Evolutionary conservation across 2,113 vertebrate genomes (phyloP), one percentile per base, ranked within the genome.

Genomic region (Hucho hucho): DNA sequence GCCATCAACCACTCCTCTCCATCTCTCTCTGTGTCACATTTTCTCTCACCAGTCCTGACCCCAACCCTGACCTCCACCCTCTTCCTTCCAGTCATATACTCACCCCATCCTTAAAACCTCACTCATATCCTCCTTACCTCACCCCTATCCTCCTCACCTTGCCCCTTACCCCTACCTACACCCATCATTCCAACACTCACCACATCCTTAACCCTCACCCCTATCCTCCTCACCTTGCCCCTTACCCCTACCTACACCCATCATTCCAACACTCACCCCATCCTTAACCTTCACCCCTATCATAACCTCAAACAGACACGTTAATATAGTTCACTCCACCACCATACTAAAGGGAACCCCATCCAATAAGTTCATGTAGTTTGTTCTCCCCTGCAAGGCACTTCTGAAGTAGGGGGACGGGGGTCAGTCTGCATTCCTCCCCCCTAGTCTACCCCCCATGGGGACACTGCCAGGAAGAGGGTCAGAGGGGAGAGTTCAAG

Each of bases 401-500:
- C 47, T 24, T 64, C 63, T 64, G 13, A 12, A 67, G 65, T 2
- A 32, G 29, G 28, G 18, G 29, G 6, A 18, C 7, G 64, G 16
- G 64, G 28, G 26, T 18, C 28, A 6, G 29, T 37, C 13, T 37
- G 26, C 14, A 26, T 67, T 2, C 28, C 29, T n/a, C 3, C 29
- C 14, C 65, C 65, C 3, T 16, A 53, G 16, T 53, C 47, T 13
- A 53, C 47, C 14, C 49, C 16, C 59, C 11, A 9, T 63, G 59
- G 59, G 59, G 20, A 25, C 6, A 20, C 49, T 53, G 49, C 13
- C 49, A 53, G 14, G 49, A 53, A 53, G 16, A 53, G 69, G 22
- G 75, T 61, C 70, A 67, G 58, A 70, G 78, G 79, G 70, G 13
- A 73, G 3, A 68, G 79, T 74, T 71, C 59, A 79, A 6, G 64